These are phyloP conservation scores for Melitaea athalia DNA, from an alignment of 2,888 invertebrate genomes.

Conservation along the genomic window DNA sequence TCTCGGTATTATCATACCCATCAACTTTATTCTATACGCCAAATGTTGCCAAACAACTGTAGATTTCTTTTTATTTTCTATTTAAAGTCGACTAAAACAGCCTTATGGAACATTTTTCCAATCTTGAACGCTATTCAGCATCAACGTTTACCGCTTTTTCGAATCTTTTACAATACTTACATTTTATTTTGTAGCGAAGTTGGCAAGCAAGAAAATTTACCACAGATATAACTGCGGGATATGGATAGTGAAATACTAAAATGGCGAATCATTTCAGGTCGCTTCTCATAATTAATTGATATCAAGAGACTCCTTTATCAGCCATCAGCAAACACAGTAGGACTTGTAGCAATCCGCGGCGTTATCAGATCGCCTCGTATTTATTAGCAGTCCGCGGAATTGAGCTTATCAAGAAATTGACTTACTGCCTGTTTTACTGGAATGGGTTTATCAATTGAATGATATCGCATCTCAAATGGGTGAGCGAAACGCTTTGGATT, in stretches of 20 bases:
- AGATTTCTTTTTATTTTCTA: no score
- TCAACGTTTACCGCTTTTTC: no score
- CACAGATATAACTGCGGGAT: neutral
- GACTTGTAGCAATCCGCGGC: constrained; percentile 22
- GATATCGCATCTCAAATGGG: constrained; percentile 17
- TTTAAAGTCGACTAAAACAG: no score
- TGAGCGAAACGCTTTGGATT: constrained; percentile 1
- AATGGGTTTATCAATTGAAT: constrained; percentile 14
- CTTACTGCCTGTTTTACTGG: constrained; percentile 14
- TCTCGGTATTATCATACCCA: no score
- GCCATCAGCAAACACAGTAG: constrained; percentile 8
- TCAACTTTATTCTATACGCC: no score
- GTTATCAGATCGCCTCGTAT: constrained; percentile 21
- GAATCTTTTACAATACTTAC: no score
- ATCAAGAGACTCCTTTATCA: constrained; percentile 3
- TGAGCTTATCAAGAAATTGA: constrained; percentile 24
- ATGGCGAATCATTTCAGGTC: neutral
- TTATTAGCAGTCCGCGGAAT: constrained; percentile 6
- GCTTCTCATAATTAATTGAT: constrained; percentile 17
- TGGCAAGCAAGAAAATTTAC: neutral
- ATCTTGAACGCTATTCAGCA: no score
- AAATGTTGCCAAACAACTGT: no score
- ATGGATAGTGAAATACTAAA: neutral
- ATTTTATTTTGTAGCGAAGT: no score
- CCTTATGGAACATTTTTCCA: no score